phyloP scores from a whole-genome alignment of 2,888 invertebrate species.

The Augiades crinisus region DNA sequence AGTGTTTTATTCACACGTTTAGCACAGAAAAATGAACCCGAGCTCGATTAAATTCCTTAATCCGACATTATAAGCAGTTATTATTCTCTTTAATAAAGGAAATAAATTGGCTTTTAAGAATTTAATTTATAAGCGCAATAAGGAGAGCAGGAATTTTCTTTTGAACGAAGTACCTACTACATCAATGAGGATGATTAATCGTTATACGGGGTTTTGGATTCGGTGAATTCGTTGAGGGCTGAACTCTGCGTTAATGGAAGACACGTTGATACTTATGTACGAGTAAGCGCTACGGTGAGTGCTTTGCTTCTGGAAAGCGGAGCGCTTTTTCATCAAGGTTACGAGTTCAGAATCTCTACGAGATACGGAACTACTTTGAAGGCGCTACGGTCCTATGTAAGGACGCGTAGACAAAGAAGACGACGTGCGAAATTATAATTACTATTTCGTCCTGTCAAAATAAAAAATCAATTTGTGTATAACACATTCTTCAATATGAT shows the following conservation, averaged over 20 bases:
- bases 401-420: constrained; percentile 70
- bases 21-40: not conserved
- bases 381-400: constrained; percentile 71
- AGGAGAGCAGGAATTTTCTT: constrained; percentile 2
- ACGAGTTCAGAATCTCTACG: constrained; percentile 74
- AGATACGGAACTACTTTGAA: constrained; percentile 74
- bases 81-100: constrained; percentile 16
- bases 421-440: no score
- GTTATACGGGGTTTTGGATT: no score
- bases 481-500: no score
- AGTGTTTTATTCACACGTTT: constrained; percentile 11
- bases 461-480: no score
- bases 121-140: constrained; percentile 15
- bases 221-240: constrained; percentile 72
- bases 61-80: constrained; percentile 17
- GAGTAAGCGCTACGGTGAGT: constrained; percentile 74
- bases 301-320: constrained; percentile 76
- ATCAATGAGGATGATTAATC: not conserved
- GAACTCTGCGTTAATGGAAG: constrained; percentile 77
- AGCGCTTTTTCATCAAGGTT: constrained; percentile 77
- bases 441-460: no score
- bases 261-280: constrained; percentile 76
- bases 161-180: not conserved
- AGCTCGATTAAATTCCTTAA: constrained; percentile 20
- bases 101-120: constrained; percentile 10